phyloP scores from a whole-genome alignment of 2,797 vertebrate genomes.

The Calcarius lapponicus region DNA sequence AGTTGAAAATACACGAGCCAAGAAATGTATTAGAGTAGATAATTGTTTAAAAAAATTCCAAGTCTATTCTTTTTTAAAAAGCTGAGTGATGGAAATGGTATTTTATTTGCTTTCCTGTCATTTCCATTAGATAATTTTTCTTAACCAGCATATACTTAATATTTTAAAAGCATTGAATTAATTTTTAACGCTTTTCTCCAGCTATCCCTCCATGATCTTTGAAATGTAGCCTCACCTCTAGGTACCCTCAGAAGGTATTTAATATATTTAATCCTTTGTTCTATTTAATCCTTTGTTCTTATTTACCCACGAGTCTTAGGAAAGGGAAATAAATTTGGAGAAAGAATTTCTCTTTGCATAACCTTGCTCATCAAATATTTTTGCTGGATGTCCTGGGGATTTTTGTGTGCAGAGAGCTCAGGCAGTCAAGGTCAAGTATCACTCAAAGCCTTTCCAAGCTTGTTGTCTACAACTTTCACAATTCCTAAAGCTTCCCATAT shows the following conservation, averaged over 20 bases:
- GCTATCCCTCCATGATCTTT: not conserved
- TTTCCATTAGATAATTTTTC: not conserved
- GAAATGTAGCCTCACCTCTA: not conserved
- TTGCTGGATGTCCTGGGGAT: not conserved
- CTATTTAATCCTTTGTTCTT: not conserved
- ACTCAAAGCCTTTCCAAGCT: not conserved
- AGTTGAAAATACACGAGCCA: not conserved
- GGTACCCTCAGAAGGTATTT: not conserved
- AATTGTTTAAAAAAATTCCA: not conserved
- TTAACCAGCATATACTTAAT: not conserved
- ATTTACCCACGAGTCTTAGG: not conserved
- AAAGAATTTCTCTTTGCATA: not conserved
- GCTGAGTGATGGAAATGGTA: not conserved
- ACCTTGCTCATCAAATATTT: not conserved
- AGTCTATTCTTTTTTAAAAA: not conserved
- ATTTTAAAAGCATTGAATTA: not conserved
- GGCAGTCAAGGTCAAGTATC: not conserved
- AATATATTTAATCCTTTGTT: not conserved
- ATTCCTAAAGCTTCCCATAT: not conserved
- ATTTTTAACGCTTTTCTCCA: not conserved
- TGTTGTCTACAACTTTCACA: not conserved
- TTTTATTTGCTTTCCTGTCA: not conserved
- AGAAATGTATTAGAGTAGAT: not conserved
- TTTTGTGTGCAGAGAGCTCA: not conserved
- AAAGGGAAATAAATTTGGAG: not conserved